Conservation (phyloP, 2,797 vertebrate species). For the Sebastiscus tertius region DNA sequence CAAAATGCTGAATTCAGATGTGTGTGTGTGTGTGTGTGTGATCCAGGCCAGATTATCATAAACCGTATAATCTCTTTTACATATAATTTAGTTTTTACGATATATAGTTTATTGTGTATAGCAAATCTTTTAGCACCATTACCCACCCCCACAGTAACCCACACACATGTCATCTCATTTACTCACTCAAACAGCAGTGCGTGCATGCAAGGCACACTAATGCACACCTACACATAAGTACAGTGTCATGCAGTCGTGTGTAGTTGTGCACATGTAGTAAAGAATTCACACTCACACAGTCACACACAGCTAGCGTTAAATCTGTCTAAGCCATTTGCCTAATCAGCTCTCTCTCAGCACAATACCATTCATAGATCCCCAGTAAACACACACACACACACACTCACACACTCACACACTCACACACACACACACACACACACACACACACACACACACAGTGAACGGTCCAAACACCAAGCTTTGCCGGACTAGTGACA, state of each 20-base stretch:
- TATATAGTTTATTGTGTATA: constrained; percentile 9
- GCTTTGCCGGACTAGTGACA: constrained; percentile 41
- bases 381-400: neutral
- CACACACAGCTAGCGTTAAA: constrained; percentile 48
- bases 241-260: constrained; percentile 9
- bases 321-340: constrained; percentile 72
- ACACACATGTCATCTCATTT: neutral
- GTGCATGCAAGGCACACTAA: constrained; percentile 1
- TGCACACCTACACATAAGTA: constrained; percentile 7
- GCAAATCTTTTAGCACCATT: constrained; percentile 17
- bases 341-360: constrained; percentile 66
- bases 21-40: neutral
- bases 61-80: constrained; percentile 19
- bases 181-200: neutral
- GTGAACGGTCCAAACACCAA: constrained; percentile 4
- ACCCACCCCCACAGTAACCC: neutral
- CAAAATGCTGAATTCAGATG: neutral
- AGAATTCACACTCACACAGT: constrained; percentile 29
- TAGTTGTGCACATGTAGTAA: constrained; percentile 32
- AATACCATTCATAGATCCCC: constrained; percentile 62
- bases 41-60: constrained; percentile 22
- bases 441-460: neutral
- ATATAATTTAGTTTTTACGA: constrained; percentile 18
- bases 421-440: neutral
- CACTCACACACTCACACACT: neutral